Percentiles rank a stretch among this genome's conserved stretches.
Conservation (phyloP, 2,888 invertebrate species). For the Morinoia aosen region DNA sequence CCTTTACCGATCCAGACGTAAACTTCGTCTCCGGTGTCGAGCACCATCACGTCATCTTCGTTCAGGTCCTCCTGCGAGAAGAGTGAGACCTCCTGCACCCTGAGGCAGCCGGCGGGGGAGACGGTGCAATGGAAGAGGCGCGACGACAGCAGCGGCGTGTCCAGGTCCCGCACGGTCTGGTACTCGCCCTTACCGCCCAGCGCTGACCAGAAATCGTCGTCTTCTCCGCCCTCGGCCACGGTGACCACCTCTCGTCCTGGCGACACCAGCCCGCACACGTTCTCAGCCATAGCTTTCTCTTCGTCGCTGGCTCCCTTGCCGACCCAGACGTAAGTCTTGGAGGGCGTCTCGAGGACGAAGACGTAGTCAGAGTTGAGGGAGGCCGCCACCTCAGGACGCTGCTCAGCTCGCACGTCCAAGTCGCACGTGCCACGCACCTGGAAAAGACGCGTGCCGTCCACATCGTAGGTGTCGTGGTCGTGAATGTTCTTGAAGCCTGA, state of each 20-base stretch:
- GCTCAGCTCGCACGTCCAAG: conserved; percentile 65
- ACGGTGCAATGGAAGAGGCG: conserved; percentile 82
- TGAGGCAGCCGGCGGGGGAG: conserved; percentile 76
- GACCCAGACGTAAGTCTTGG: conserved; percentile 78
- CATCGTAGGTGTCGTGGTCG: conserved; percentile 77
- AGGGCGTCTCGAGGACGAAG: conserved; percentile 78
- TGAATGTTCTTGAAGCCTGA: conserved; percentile 77
- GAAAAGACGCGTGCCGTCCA: conserved; percentile 78
- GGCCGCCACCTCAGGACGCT: conserved; percentile 73
- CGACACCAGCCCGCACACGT: conserved; percentile 73
- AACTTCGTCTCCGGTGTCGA: conserved; percentile 83
- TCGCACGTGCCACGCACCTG: conserved; percentile 68
- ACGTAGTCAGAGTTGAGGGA: conserved; percentile 81
- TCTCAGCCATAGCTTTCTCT: conserved; percentile 77
- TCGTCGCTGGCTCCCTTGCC: conserved; percentile 79
- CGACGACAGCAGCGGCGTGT: conserved; percentile 73
- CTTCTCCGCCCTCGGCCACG: conserved; percentile 79
- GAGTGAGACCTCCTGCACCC: conserved; percentile 81
- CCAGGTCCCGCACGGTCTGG: conserved; percentile 72
- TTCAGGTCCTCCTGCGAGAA: conserved; percentile 84
- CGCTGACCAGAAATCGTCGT: conserved; percentile 80
- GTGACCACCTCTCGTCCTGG: conserved; percentile 73
- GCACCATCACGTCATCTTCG: conserved; percentile 83
- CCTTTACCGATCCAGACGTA: conserved; percentile 85
- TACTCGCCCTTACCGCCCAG: conserved; percentile 78